Evolutionary conservation across 2,888 invertebrate genomes (phyloP).

Genomic region (Iselma pallidipennis): DNA sequence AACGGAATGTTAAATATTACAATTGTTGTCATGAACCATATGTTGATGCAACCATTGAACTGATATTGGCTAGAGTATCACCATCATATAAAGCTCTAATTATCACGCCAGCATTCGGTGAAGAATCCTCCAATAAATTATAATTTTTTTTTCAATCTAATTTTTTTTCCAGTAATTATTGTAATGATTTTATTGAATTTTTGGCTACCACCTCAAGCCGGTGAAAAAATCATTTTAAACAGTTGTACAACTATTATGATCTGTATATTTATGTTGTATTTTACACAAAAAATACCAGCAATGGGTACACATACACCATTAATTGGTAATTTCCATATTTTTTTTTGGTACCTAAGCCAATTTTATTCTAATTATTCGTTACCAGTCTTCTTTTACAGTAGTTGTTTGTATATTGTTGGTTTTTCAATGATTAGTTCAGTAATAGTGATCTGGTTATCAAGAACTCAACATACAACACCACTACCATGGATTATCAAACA

Average conservation of each 20-base stretch:
- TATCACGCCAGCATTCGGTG: constrained; percentile 65
- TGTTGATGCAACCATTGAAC: constrained; percentile 58
- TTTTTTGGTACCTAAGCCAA: too few relatives aligned
- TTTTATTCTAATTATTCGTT: neutral
- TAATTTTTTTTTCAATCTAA: neutral
- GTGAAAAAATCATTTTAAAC: constrained; percentile 67
- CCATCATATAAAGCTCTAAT: constrained; percentile 65
- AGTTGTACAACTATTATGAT: constrained; percentile 64
- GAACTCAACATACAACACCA: constrained; percentile 54
- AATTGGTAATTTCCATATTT: constrained; percentile 58
- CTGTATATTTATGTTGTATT: constrained; percentile 66
- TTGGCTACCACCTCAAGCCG: constrained; percentile 69
- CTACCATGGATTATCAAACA: constrained; percentile 61
- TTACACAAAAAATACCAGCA: constrained; percentile 63
- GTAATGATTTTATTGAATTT: constrained; percentile 64
- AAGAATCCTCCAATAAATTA: constrained; percentile 7
- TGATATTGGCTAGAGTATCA: constrained; percentile 61
- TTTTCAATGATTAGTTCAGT: constrained; percentile 61
- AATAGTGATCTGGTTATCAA: constrained; percentile 59
- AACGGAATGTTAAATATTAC: constrained; percentile 55
- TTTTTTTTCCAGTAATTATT: constrained; percentile 60
- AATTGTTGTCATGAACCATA: constrained; percentile 63
- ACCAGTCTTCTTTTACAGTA: constrained; percentile 63
- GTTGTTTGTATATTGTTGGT: constrained; percentile 60
- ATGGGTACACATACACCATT: constrained; percentile 61